phyloP scores from a whole-genome alignment of 1,140 invertebrate species.

The Drosophila oshimai region DNA sequence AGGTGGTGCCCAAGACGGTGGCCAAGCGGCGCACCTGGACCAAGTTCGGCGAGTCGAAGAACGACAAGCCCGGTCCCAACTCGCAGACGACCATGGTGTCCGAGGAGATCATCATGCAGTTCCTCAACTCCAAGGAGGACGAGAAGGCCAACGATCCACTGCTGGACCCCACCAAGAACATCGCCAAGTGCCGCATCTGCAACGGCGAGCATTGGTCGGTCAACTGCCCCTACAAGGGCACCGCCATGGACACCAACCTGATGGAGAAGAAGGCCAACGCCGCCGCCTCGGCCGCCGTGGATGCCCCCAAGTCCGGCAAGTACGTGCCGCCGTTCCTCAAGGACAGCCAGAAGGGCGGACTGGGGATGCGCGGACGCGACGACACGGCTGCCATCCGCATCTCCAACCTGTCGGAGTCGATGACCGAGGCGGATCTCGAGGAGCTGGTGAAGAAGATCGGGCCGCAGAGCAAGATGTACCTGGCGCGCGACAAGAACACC shows the following conservation, averaged over 20 bases:
- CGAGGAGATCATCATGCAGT: slow-evolving; percentile 98
- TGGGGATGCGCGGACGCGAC: slow-evolving; percentile 88
- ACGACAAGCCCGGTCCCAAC: slow-evolving; percentile 97
- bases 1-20: slow-evolving; percentile 95
- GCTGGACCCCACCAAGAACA: slow-evolving; percentile 83
- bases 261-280: slow-evolving; percentile 81
- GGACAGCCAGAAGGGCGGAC: slow-evolving; percentile 90
- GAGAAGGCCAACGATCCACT: slow-evolving; percentile 91
- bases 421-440: slow-evolving; percentile 96
- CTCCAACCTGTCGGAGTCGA: slow-evolving; percentile 98
- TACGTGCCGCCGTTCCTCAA: slow-evolving; percentile 94
- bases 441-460: slow-evolving; percentile 92
- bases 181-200: slow-evolving; percentile 97
- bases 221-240: slow-evolving; percentile 98
- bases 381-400: slow-evolving; percentile 96
- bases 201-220: slow-evolving; percentile 98
- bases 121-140: slow-evolving; percentile 93
- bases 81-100: slow-evolving; percentile 97
- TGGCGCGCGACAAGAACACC: slow-evolving; percentile 93
- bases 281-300: slow-evolving; percentile 69
- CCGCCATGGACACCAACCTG: slow-evolving; percentile 86
- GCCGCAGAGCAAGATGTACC: slow-evolving; percentile 89
- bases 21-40: slow-evolving; percentile 95
- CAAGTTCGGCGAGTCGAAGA: slow-evolving; percentile 95
- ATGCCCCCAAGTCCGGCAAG: slow-evolving; percentile 85